A percentile compares a stretch with the other conserved stretches of the same genome.
These are phyloP conservation scores for Mobula birostris DNA, from an alignment of 2,113 vertebrate genomes.

Conservation along the genomic window DNA sequence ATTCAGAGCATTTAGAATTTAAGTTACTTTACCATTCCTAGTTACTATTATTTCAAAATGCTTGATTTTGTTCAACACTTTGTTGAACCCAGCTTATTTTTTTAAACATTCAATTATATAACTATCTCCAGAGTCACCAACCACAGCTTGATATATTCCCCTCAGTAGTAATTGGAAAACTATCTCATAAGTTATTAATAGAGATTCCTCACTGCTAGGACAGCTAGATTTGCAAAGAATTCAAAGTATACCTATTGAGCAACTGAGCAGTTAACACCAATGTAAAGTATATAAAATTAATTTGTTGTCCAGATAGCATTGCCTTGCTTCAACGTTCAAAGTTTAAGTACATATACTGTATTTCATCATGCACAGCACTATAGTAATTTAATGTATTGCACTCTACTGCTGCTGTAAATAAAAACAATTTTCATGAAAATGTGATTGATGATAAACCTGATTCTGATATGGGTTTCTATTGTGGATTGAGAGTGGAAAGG, in stretches of 20 bases:
- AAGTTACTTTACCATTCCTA: no score
- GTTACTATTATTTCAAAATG: background rate
- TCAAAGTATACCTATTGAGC: background rate
- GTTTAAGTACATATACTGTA: no score
- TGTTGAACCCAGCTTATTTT: background rate
- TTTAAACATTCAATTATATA: background rate
- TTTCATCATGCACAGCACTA: no score
- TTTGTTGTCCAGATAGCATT: background rate
- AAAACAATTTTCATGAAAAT: no score
- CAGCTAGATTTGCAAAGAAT: background rate
- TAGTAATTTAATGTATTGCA: no score
- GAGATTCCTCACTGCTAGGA: background rate
- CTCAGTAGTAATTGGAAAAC: background rate
- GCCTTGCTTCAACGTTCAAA: background rate
- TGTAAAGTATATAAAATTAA: background rate
- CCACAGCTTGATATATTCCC: background rate
- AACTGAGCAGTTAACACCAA: background rate
- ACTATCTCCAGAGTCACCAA: background rate
- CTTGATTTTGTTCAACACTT: background rate
- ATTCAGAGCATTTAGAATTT: background rate
- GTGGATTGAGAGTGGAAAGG: no score
- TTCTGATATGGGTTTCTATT: no score
- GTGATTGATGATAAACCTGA: no score
- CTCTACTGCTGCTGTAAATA: no score
- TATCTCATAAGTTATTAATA: background rate